Base-by-base conservation (phyloP, 1,140 invertebrate genomes). In the Matsumurasca onukii region DNA sequence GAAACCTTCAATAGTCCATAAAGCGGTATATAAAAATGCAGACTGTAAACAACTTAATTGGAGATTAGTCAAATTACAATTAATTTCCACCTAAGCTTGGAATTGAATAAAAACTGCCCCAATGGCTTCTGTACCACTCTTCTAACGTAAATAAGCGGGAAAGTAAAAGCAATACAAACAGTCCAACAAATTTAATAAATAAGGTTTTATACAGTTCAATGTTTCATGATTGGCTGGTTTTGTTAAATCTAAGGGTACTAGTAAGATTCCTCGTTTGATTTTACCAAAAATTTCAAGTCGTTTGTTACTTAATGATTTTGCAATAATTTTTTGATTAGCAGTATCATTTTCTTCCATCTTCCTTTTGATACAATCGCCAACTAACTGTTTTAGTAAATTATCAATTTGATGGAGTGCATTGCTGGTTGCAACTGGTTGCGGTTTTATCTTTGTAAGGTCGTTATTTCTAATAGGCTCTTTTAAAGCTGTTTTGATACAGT, bases 401-500 rank as follows among this genome's bases (percentile, higher is more conserved):
- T 67, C 65, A 25, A 55, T 31, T 55, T 67, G 65, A 67, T 55
- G 65, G 34, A 55, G 34, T 3, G 49, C 2, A 67, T 67, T 67
- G 25, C 48, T 52, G 20, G 52, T 67, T 13, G 29, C 55, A 2
- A 55, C 55, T 30, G 30, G 17, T 30, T 55, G 9, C 27, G 65
- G 9, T 55, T 67, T 27, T 1, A 52, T 2, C 30, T 55, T 67
- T 2, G 17, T 55, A 31, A n/a, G 17, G 22, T 48, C 25, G 1
- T 2, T 51, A 25, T 22, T 9, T 3, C 45, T 2, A n/a, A 31
- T 12, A 29, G 59, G 57, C 48, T 20, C 25, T 20, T 27, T n/a
- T 31, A 63, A 45, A 34, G 31, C 55, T 17, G 22, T n/a, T 49
- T 49, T 39, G n/a, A 68, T 49, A 31, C 31, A 29, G 29, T 15